Base-by-base conservation (phyloP, 2,113 vertebrate species). In the Bufo bufo region DNA sequence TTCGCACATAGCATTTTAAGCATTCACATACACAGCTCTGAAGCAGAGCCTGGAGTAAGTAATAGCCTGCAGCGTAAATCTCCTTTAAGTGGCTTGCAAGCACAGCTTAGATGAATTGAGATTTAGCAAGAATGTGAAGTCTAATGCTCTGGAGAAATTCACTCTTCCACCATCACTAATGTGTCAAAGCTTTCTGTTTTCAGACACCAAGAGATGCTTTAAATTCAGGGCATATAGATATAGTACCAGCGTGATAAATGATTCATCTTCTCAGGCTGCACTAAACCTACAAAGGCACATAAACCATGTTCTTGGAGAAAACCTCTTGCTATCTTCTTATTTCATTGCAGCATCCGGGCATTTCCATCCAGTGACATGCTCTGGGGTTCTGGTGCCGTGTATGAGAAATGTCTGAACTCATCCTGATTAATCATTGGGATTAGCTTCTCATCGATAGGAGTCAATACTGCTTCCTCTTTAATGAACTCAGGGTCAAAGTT, bases 401-500 rank as follows among this genome's bases (percentile, higher is more conserved):
- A 99, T 69, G 98, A 99, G 95, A 99, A 99, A 94, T 97, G 94
- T 89, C 93, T 93, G 88, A 99, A 99, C 93, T 99, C 98, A 17
- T 99, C 97, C 92, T 99, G 98, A 92, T 96, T 99, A 93, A 97
- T 95, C 92, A 97, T 94, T 0, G 96, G 95, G 90, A 99, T 95
- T 90, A 97, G 90, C 49, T 94, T 94, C 84, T 98, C 97, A 87
- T 98, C 97, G 1, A 99, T 96, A 47, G 98, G 98, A 0, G 98
- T 99, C 90, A 99, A 96, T 71, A 95, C 92, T 19, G 98, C 97
- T 90, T 99, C 97, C 90, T 99, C 98, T 89, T 96, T 97, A 80
- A 97, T 98, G 89, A 99, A 99, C 92, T 99, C 98, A 0, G 97
- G 98, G 93, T 99, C 98, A 84, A 99, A 99, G 92, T 99, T 99